Conservation (phyloP, 2,888 invertebrate genomes). For the Scaptomyza polygonia region DNA sequence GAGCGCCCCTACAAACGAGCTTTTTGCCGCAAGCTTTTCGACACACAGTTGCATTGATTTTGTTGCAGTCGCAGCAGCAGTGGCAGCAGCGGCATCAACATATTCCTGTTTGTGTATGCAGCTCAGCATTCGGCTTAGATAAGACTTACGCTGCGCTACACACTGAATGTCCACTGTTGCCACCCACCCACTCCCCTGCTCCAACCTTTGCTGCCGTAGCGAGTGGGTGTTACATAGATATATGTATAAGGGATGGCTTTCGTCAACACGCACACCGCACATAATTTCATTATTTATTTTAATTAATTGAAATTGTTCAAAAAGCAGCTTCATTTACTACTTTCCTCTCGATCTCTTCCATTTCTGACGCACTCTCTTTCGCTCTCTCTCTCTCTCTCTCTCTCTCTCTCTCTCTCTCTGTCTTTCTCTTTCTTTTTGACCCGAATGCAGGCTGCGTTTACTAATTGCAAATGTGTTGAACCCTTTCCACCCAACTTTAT, state of each 20-base stretch:
- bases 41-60: conserved; percentile 59
- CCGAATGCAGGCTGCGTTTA: conserved; percentile 44
- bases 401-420: background rate
- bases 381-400: background rate
- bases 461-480: conserved; percentile 56
- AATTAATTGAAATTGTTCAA: conserved; percentile 71
- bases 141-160: conserved; percentile 9
- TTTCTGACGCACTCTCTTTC: background rate
- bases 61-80: conserved; percentile 16
- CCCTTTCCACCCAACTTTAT: conserved; percentile 5
- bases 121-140: conserved; percentile 46
- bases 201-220: background rate
- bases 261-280: conserved; percentile 15
- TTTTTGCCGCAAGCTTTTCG: conserved; percentile 31
- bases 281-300: conserved; percentile 72
- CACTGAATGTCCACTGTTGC: background rate
- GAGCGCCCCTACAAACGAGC: conserved; percentile 17
- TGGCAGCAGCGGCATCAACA: background rate
- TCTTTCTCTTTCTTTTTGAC: conserved; percentile 41
- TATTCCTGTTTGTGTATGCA: conserved; percentile 36
- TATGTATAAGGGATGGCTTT: background rate
- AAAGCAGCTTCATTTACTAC: conserved; percentile 29
- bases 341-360: background rate
- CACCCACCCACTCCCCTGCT: background rate
- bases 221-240: background rate